Conservation (phyloP, 2,888 invertebrate genomes). For the Dione juno region DNA sequence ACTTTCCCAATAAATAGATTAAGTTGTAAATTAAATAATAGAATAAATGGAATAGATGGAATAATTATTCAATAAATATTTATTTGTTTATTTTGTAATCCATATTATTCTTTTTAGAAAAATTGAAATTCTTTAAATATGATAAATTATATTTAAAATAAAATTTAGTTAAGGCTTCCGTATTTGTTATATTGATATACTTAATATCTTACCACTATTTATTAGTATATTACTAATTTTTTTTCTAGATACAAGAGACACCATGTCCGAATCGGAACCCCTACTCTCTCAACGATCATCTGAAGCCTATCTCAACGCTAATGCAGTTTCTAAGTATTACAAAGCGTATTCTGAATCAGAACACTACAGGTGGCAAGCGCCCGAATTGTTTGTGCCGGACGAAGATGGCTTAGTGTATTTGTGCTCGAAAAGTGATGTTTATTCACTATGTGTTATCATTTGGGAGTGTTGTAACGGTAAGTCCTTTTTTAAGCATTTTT, state of each 20-base stretch:
- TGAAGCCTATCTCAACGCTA: conserved; percentile 59
- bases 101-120: too few relatives aligned
- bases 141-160: too few relatives aligned
- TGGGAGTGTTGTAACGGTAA: conserved; percentile 80
- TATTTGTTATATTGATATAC: too few relatives aligned
- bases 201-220: too few relatives aligned
- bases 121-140: too few relatives aligned
- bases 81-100: too few relatives aligned
- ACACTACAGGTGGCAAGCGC: conserved; percentile 73
- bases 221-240: neutral
- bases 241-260: conserved; percentile 57
- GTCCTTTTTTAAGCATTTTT: conserved; percentile 7
- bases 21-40: too few relatives aligned
- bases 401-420: conserved; percentile 65
- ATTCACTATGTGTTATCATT: conserved; percentile 69
- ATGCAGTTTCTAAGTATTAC: conserved; percentile 61
- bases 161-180: too few relatives aligned
- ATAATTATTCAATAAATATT: too few relatives aligned
- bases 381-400: conserved; percentile 70
- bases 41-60: too few relatives aligned
- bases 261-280: conserved; percentile 63
- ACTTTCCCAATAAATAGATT: too few relatives aligned
- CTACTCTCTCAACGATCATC: conserved; percentile 66
- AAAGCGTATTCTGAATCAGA: conserved; percentile 56
- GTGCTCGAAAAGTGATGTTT: conserved; percentile 72